Evolutionary conservation across 1,140 invertebrate genomes (phyloP).

Genomic region (Cephus cinctus): DNA sequence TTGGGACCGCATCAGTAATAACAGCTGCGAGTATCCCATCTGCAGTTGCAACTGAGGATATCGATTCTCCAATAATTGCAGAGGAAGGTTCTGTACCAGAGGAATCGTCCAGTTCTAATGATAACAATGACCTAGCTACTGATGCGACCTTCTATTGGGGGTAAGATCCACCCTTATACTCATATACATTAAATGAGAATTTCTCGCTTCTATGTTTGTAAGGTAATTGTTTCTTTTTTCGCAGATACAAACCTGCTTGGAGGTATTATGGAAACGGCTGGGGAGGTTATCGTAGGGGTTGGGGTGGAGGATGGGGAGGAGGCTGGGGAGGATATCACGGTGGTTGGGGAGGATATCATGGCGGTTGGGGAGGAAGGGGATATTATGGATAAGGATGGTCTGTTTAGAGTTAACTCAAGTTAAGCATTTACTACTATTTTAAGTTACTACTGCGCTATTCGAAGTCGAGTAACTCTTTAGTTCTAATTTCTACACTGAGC

Average conservation of each 20-base stretch:
- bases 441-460: too few species aligned
- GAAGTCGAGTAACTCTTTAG: too few species aligned
- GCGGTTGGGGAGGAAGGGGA: neutral
- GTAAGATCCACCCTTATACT: too few species aligned
- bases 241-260: neutral
- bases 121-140: neutral
- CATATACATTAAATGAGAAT: too few species aligned
- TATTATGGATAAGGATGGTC: too few species aligned
- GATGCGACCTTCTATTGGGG: too few species aligned
- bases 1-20: too few species aligned
- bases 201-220: neutral
- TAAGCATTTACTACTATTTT: too few species aligned
- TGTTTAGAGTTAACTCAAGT: too few species aligned
- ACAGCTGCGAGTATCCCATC: too few species aligned
- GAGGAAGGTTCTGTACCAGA: neutral
- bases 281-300: too few species aligned
- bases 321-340: neutral
- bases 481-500: too few species aligned
- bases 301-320: neutral
- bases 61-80: neutral
- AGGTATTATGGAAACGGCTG: neutral
- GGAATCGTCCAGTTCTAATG: neutral
- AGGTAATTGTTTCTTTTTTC: neutral
- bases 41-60: neutral
- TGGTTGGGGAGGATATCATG: constrained; percentile 1